Conservation (phyloP, 2,113 vertebrate genomes). For the Chauna torquata region DNA sequence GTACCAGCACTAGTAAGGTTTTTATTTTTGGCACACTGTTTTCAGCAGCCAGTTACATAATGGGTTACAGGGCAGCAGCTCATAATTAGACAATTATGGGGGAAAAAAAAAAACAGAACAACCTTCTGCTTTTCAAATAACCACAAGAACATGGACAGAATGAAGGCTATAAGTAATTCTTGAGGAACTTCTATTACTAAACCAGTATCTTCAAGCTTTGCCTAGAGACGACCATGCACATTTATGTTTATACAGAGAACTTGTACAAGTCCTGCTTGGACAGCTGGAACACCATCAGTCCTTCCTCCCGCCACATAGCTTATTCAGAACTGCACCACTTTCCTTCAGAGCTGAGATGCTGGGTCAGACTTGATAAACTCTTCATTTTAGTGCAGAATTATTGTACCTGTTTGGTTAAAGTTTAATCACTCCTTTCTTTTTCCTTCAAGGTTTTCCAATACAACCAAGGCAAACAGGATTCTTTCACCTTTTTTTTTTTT, state of each 20-base stretch:
- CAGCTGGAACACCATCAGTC: not conserved
- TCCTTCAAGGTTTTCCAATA: not conserved
- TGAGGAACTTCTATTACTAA: not conserved
- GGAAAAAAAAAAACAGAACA: not conserved
- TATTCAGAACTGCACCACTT: not conserved
- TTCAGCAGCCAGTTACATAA: constrained; percentile 7
- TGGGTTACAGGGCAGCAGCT: not conserved
- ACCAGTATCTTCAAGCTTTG: not conserved
- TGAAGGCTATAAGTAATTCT: not conserved
- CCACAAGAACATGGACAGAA: not conserved
- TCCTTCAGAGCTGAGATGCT: not conserved
- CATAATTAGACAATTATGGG: not conserved
- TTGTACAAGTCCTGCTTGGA: not conserved
- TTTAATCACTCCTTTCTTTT: not conserved
- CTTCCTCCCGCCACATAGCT: not conserved
- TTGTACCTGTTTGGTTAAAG: not conserved
- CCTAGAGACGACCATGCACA: not conserved
- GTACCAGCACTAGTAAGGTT: not conserved
- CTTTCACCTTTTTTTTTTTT: too few relatives aligned
- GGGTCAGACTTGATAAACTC: not conserved
- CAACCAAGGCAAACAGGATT: not conserved
- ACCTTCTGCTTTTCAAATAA: not conserved
- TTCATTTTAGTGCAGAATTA: not conserved
- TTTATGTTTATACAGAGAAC: not conserved
- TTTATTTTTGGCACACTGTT: constrained; percentile 40